Evolutionary conservation across 2,113 vertebrate species (phyloP), one percentile per base, ranked within the genome.

Genomic region (Albula glossodonta): DNA sequence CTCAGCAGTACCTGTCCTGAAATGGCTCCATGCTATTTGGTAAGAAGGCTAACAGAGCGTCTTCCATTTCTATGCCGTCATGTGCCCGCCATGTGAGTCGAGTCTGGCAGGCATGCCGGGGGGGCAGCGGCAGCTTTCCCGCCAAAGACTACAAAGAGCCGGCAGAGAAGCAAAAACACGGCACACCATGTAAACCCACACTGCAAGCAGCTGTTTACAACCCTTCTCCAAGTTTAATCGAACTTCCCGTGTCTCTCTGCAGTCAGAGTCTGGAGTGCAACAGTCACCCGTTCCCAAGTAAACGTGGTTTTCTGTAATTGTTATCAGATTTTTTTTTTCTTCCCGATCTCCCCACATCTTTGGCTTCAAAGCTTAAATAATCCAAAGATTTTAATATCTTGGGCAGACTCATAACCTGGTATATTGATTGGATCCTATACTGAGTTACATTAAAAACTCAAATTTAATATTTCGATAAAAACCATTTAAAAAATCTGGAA

Each of bases 301-400:
- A 94, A 93, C 86, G 87, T 19, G 87, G 92, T 92, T 93, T 94
- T 90, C 88, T 94, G 92, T 94, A 95, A 94, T 94, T 93, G 92
- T 93, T 95, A 91, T 93, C 94, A 95, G 94, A 94, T 92, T 93
- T 92, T 91, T 89, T 91, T 56, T 63, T 63, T 63, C 60, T 19
- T 80, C 74, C n/a, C 83, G 2, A 84, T 53, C 66, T 77, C 80
- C 85, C 88, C 83, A 88, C 82, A 88, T 91, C 86, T 87, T 79
- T 85, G 48, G 78, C 87, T 92, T 93, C 91, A 90, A 92, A 86
- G 85, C 86, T 88, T 92, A 91, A 91, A 91, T 90, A 92, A 92
- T 86, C 83, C 85, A 90, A 90, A 78, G 89, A 91, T 94, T 94
- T 91, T 87, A 89, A 90, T 85, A 87, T 80, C 81, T 86, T 84